phyloP scores from a whole-genome alignment of 2,888 invertebrate species.

The Pterostichus niger region DNA sequence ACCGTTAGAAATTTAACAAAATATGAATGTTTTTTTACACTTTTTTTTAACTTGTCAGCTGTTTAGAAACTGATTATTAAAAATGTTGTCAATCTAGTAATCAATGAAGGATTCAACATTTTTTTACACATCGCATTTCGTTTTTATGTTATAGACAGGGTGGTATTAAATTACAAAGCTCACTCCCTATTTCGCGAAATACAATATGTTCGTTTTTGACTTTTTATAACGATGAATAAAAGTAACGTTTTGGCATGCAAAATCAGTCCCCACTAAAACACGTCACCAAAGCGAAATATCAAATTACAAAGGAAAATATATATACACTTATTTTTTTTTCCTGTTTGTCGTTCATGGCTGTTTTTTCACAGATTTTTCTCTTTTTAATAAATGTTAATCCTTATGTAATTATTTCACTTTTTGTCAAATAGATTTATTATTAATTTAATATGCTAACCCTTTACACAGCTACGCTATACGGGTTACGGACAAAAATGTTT shows the following conservation, averaged over 20 bases:
- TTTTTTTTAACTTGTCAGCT: not conserved
- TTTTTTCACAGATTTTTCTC: slow-evolving; percentile 1
- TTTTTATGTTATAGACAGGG: slow-evolving; percentile 42
- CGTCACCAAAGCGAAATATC: slow-evolving; percentile 45
- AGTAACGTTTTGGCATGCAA: slow-evolving; percentile 49
- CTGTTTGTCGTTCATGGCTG: not conserved
- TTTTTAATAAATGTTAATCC: no score
- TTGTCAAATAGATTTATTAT: no score
- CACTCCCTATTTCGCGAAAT: slow-evolving; percentile 44
- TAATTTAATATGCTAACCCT: no score
- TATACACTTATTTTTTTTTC: slow-evolving; percentile 41
- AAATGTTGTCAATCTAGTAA: slow-evolving; percentile 32
- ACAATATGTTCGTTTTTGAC: slow-evolving; percentile 53
- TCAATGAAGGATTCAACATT: slow-evolving; percentile 1
- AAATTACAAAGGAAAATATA: slow-evolving; percentile 46
- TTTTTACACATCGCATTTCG: slow-evolving; percentile 21
- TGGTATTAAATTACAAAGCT: slow-evolving; percentile 54
- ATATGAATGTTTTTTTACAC: not conserved
- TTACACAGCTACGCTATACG: no score
- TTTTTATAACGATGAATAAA: slow-evolving; percentile 61
- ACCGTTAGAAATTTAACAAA: slow-evolving; percentile 1
- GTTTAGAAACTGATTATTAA: not conserved
- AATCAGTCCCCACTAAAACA: slow-evolving; percentile 54
- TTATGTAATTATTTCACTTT: no score
- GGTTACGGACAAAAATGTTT: no score